Evolutionary conservation across 2,797 vertebrate species (phyloP).

Genomic region (Pseudochirops corinnae): DNA sequence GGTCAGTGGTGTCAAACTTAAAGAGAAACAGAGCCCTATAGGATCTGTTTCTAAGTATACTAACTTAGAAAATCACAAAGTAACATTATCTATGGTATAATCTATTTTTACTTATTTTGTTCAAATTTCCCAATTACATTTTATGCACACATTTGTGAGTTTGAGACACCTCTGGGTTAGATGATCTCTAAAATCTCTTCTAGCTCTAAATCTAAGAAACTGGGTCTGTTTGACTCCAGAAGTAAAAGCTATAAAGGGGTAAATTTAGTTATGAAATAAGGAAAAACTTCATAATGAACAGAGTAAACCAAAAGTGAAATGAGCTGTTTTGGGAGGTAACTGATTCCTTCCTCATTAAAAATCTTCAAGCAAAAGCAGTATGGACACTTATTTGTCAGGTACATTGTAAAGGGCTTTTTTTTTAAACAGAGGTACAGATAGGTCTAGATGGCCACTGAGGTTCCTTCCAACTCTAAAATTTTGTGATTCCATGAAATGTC

Average conservation of each 20-base stretch:
- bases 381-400: not conserved
- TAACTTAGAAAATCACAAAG: not conserved
- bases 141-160: not conserved
- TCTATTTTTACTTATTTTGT: not conserved
- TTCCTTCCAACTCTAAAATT: constrained; percentile 52
- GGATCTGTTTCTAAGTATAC: not conserved
- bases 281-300: not conserved
- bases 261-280: not conserved
- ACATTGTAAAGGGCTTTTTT: not conserved
- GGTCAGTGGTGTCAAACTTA: not conserved
- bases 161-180: not conserved
- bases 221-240: not conserved
- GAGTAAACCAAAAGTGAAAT: not conserved
- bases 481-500: constrained; percentile 63
- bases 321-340: not conserved
- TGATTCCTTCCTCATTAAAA: not conserved
- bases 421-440: not conserved
- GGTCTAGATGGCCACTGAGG: not conserved
- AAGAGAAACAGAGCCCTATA: not conserved
- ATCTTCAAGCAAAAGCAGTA: not conserved
- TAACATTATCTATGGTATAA: not conserved
- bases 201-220: not conserved
- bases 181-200: not conserved
- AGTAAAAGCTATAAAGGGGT: not conserved
- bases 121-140: not conserved